These are phyloP conservation scores for Polydrusus pterygomalis DNA, from an alignment of 2,888 invertebrate species.

Conservation along the genomic window DNA sequence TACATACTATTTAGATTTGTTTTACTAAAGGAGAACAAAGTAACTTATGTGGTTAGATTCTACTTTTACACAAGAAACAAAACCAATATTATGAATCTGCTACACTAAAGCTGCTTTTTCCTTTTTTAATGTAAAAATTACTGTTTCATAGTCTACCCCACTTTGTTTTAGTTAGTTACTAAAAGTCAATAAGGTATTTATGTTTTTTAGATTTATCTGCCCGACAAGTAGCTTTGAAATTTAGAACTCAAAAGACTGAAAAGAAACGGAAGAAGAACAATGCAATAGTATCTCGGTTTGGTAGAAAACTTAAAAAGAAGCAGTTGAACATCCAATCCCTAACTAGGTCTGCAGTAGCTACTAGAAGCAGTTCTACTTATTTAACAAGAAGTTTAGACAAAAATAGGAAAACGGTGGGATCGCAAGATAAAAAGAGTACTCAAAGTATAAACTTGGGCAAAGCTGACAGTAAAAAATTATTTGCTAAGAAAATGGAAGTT, in stretches of 20 bases:
- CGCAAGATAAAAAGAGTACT: conserved; percentile 11
- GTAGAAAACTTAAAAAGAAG: conserved; percentile 52
- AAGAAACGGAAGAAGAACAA: conserved; percentile 48
- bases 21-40: no score
- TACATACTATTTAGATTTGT: conserved; percentile 32
- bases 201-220: conserved; percentile 52
- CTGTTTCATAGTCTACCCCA: background rate
- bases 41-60: background rate
- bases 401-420: background rate
- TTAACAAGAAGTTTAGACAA: conserved; percentile 4
- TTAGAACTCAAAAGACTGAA: conserved; percentile 39
- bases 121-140: background rate
- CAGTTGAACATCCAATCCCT: conserved; percentile 11
- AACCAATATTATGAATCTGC: no score
- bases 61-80: background rate
- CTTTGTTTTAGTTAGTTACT: no score
- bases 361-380: background rate
- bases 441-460: conserved; percentile 9
- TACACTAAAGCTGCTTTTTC: background rate
- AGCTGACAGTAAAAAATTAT: background rate
- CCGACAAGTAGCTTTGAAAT: conserved; percentile 41
- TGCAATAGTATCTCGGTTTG: conserved; percentile 50
- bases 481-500: conserved; percentile 29
- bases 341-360: conserved; percentile 1
- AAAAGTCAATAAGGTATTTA: background rate